Evolutionary conservation across 2,113 vertebrate species (phyloP).

Genomic region (Pitta sordida): DNA sequence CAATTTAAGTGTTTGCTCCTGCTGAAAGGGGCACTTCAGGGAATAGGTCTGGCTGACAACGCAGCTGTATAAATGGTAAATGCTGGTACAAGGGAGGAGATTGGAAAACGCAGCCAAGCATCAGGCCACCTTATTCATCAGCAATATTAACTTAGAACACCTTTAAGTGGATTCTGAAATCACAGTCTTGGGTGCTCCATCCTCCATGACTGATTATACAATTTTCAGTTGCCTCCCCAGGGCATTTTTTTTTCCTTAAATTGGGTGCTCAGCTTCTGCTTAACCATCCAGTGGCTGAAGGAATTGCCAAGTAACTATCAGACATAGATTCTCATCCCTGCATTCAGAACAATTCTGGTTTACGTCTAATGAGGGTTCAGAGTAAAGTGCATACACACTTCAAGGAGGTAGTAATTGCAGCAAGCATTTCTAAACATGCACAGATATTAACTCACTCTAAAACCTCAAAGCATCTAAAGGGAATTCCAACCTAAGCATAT

Average conservation of each 20-base stretch:
- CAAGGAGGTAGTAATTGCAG: background rate
- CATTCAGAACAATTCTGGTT: background rate
- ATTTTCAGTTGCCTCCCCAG: background rate
- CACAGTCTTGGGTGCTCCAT: background rate
- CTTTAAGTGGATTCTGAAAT: background rate
- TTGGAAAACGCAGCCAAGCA: background rate
- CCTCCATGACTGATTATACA: background rate
- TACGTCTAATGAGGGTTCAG: background rate
- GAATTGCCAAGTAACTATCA: background rate
- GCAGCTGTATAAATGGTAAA: background rate
- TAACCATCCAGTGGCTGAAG: background rate
- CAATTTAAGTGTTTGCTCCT: background rate
- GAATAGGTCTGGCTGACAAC: background rate
- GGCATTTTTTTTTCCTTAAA: background rate
- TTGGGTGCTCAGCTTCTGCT: background rate
- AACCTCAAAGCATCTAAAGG: background rate
- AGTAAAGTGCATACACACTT: background rate
- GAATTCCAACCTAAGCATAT: background rate
- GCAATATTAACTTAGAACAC: background rate
- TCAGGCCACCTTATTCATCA: background rate
- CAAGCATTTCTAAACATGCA: background rate
- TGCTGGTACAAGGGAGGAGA: background rate
- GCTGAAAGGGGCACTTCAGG: background rate
- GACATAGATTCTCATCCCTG: background rate
- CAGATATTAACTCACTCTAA: background rate